Evolutionary conservation across 2,888 invertebrate genomes (phyloP), one percentile per base, ranked within the genome.

Genomic region (Metellina segmentata): DNA sequence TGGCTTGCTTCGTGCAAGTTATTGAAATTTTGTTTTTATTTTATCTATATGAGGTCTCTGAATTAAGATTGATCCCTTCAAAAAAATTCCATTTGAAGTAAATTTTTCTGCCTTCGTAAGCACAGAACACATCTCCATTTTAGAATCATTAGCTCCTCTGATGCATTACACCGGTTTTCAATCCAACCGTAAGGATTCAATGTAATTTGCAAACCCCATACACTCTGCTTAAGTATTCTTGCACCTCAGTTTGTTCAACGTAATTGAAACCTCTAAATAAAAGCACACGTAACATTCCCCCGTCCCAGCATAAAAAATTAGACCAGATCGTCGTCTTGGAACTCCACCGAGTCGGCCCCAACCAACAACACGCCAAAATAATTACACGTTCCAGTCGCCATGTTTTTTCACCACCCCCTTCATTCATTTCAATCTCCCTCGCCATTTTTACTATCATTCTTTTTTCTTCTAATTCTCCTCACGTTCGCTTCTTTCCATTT

Each of bases 371-470:
- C 82, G 89, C 83, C 71, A 85, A 89, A 89, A 89, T 89, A 89
- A 89, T 89, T 89, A 89, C 83, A 77, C 70, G 78, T 69, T 79
- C 78, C 71, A 82, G 87, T 69, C 83, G 89, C 89, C 82, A 89
- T 83, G 78, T 89, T 89, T 83, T 89, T 83, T 82, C 74, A 51
- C 83, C 78, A 71, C 72, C 77, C 83, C 83, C 85, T 91, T 87
- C 87, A 91, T 87, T 91, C 90, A 81, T 90, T 91, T 87, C 91
- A 82, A 87, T 91, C 78, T 72, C 82, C 75, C 85, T 85, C 74
- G 53, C 78, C 70, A 48, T 51, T 85, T 69, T 69, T 78, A 78
- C 70, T 78, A 7, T 7, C 11, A 61, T 16, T 16, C 61, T 61
- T 72, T 79, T 90, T 70, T 53, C 20, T 83, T 82, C 49, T 82